phyloP scores from a whole-genome alignment of 1,140 invertebrate species.

The Scaptomyza hsui region DNA sequence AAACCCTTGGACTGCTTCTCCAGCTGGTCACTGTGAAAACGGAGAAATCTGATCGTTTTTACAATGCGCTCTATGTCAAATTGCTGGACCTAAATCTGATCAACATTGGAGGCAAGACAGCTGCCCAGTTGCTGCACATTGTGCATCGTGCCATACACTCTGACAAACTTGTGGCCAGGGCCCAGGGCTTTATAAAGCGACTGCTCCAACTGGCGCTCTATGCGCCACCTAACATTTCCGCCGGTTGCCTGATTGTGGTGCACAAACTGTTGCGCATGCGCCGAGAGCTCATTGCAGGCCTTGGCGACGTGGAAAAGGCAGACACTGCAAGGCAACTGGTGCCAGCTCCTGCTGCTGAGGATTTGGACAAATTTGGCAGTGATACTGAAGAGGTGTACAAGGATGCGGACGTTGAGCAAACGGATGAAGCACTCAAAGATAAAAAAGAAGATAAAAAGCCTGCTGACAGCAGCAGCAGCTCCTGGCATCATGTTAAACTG shows the following conservation, averaged over 20 bases:
- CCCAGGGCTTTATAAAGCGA: constrained; percentile 95
- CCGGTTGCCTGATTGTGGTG: constrained; percentile 79
- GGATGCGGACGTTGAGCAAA: constrained; percentile 83
- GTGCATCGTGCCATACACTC: constrained; percentile 93
- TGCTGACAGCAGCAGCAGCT: constrained; percentile 32
- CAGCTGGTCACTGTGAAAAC: constrained; percentile 89
- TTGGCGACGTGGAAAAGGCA: constrained; percentile 27
- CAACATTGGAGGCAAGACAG: constrained; percentile 87
- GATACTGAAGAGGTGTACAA: constrained; percentile 86
- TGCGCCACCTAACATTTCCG: constrained; percentile 67
- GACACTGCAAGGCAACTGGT: not conserved
- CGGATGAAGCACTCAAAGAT: not conserved
- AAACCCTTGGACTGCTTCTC: constrained; percentile 93
- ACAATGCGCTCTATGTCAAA: constrained; percentile 95
- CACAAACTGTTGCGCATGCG: constrained; percentile 79
- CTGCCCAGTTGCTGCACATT: constrained; percentile 94
- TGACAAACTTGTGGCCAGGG: constrained; percentile 89
- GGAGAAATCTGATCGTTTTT: constrained; percentile 89
- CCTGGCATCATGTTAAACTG: constrained; percentile 74
- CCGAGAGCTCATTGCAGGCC: constrained; percentile 57
- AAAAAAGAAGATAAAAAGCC: constrained; percentile 25
- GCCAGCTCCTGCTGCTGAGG: constrained; percentile 26
- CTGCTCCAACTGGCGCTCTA: constrained; percentile 90
- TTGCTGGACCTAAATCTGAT: constrained; percentile 91
- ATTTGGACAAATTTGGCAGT: constrained; percentile 81